Base-by-base conservation (phyloP, 2,113 vertebrate genomes). In the Eolophus roseicapilla region DNA sequence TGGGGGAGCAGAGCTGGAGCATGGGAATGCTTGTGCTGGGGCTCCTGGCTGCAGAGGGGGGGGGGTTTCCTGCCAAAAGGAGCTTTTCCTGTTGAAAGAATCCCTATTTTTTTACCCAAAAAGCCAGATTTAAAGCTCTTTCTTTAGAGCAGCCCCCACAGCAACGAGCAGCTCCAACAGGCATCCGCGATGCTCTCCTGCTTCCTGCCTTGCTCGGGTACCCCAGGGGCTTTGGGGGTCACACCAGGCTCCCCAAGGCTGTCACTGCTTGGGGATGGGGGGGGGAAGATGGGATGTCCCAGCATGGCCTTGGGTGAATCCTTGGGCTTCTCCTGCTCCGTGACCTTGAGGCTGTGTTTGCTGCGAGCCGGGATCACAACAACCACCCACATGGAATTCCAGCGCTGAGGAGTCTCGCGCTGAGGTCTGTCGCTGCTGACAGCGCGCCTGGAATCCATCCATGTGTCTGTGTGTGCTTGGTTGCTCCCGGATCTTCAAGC, bases 401-500 rank as follows among this genome's bases (percentile, higher is more conserved):
- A 3, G 37, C 2, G 4, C n/a, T 7, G n/a, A 5, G 13, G 57
- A 35, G 1, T 4, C 67, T 35, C 8, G 0, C 3, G 1, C 21
- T 6, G 10, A 46, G 68, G 11, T 18, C 52, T 9, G 28, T 25
- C 82, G 9, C 62, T 16, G 0, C 44, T 20, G 13, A 6, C 21
- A 1, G 39, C 10, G 17, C 0, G n/a, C 67, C 81, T 3, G 3
- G 52, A 13, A 24, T 3, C 52, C 1, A 7, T 69, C 46, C 35
- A 10, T 7, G 2, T 2, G 13, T n/a, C n/a, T 6, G 2, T 2
- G 13, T 0, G 47, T 4, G 2, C 23, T 31, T 37, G 2, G 9
- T 23, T 11, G 20, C 11, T 15, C 63, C 18, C 0, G n/a, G 35
- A 24, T 28, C 28, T 49, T 55, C 25, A 25, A 18, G 27, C 33